Base-by-base conservation (phyloP, 2,113 vertebrate species). In the Phoxinus phoxinus region DNA sequence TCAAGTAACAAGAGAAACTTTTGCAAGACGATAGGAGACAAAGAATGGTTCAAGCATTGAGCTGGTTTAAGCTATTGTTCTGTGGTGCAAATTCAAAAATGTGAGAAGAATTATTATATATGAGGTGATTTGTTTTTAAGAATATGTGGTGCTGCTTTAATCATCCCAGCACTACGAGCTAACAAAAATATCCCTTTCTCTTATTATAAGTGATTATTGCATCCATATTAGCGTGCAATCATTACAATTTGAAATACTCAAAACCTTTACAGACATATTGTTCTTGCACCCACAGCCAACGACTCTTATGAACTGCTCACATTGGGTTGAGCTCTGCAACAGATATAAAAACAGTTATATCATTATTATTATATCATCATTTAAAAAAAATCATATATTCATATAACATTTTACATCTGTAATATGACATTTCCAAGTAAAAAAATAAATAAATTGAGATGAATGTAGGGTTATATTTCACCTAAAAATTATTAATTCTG, bases 301-400 rank as follows among this genome's bases (percentile, higher is more conserved):
- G 86, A 88, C 67, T 53, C 90, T 93, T 91, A 94, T 12, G 91
- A 93, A 90, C 89, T 85, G 87, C 91, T 92, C 82, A 87, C 89
- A 82, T 88, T 88, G 58, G 90, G 90, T 71, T 84, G 74, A 12
- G 92, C 89, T 84, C 87, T 88, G 84, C 37, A 80, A 84, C 19
- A 83, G 4, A 51, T 17, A 44, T 51, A 30, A 69, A 12, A 46
- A 21, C 4, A 46, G 6, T 63, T 3, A 35, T 77, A n/a, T 81
- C 12, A 67, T 27, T 23, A 76, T 51, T 27, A 30, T 53, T 53
- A 1, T 30, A 48, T 11, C 0, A 32, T 27, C 37, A 41, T 69
- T 67, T 32, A 2, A 23, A 37, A 10, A 69, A 1, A 5, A 5
- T 30, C 11, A 71, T 37, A 21, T 10, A 37, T 71, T 12, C 69